phyloP scores from a whole-genome alignment of 2,888 invertebrate genomes.

The Podabrus alpinus region DNA sequence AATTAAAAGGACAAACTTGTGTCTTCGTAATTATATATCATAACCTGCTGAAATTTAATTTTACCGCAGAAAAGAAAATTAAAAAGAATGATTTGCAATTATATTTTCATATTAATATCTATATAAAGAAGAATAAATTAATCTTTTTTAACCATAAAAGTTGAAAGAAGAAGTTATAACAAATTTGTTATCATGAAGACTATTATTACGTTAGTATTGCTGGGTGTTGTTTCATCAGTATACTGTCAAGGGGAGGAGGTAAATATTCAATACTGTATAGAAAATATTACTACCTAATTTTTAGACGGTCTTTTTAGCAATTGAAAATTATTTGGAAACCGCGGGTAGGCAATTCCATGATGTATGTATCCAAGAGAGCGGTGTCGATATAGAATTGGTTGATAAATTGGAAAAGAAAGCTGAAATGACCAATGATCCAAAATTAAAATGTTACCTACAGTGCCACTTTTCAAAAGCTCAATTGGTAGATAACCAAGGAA shows the following conservation, averaged over 20 bases:
- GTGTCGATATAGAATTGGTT: background rate
- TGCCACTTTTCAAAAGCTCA: background rate
- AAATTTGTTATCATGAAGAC: background rate
- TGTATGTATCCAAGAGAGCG: background rate
- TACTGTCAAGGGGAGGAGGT: background rate
- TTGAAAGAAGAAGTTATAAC: background rate
- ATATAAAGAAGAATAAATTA: background rate
- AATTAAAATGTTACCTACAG: background rate
- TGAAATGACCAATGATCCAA: background rate
- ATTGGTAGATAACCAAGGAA: background rate
- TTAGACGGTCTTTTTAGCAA: background rate
- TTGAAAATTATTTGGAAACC: background rate
- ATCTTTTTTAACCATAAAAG: background rate
- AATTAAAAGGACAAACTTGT: background rate
- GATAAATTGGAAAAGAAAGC: background rate
- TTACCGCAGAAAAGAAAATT: background rate
- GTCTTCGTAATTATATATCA: background rate
- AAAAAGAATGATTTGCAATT: background rate
- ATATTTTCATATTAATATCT: background rate
- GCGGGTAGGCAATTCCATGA: background rate
- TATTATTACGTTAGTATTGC: background rate
- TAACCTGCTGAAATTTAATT: background rate
- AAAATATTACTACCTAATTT: background rate
- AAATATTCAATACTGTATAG: slow-evolving; percentile 7
- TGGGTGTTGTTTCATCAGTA: background rate